Conservation (phyloP, 2,113 vertebrate genomes). For the Pachyramphus minor region DNA sequence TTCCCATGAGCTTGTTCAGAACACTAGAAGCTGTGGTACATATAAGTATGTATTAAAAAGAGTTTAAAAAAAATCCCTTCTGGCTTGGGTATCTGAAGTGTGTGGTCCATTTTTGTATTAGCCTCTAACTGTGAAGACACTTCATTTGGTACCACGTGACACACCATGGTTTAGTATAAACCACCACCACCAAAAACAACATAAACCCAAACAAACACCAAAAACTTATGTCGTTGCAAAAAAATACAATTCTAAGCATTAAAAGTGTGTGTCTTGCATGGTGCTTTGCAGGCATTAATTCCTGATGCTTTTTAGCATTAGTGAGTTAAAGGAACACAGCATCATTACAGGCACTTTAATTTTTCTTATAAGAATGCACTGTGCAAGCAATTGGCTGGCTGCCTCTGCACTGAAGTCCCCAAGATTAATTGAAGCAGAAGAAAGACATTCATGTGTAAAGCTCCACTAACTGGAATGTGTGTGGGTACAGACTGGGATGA, state of each 20-base stretch:
- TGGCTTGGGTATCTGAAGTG: not conserved
- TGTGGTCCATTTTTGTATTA: not conserved
- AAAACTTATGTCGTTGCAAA: not conserved
- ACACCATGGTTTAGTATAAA: not conserved
- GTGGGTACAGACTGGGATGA: not conserved
- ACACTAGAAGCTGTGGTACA: not conserved
- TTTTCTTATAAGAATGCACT: not conserved
- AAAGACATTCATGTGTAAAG: not conserved
- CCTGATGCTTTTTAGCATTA: not conserved
- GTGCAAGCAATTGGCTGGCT: not conserved
- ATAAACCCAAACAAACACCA: not conserved
- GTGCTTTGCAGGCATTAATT: not conserved
- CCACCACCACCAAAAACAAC: not conserved
- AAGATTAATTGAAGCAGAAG: not conserved
- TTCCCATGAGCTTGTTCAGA: not conserved
- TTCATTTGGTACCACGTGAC: not conserved
- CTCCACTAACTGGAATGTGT: not conserved
- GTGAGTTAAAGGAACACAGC: not conserved
- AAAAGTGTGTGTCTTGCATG: rapidly evolving
- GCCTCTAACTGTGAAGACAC: not conserved
- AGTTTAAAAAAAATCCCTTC: not conserved
- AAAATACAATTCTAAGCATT: not conserved
- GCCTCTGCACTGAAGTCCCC: not conserved
- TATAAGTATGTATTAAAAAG: not conserved
- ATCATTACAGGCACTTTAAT: not conserved